These are phyloP conservation scores for Danio kyathit DNA, from an alignment of 2,797 vertebrate species.

Conservation along the genomic window DNA sequence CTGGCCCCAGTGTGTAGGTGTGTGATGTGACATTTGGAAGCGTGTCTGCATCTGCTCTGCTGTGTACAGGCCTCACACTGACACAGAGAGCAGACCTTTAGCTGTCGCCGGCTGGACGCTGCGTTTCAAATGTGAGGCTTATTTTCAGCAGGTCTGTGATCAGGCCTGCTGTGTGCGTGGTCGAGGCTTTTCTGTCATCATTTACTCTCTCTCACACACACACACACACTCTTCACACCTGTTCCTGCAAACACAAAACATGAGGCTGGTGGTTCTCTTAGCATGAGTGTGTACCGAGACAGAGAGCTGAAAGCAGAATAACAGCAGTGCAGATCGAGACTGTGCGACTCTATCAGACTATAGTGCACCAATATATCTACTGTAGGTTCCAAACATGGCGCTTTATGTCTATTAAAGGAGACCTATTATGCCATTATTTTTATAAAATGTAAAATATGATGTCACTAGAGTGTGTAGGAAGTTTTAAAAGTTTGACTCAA, in stretches of 20 bases:
- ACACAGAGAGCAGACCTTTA: background rate
- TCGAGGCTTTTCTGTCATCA: background rate
- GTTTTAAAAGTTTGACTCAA: no score
- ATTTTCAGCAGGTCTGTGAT: background rate
- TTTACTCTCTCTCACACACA: background rate
- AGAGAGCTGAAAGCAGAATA: background rate
- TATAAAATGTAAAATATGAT: no score
- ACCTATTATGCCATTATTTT: no score
- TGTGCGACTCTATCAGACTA: background rate
- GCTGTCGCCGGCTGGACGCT: background rate
- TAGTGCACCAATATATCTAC: no score
- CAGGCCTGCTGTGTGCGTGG: background rate
- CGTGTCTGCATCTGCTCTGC: constrained; percentile 59
- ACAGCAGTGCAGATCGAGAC: background rate
- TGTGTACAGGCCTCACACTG: constrained; percentile 56
- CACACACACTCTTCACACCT: constrained; percentile 2
- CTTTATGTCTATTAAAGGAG: no score
- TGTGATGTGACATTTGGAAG: constrained; percentile 67
- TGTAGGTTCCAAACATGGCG: no score
- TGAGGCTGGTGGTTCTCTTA: background rate
- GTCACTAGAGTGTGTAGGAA: no score
- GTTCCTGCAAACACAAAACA: background rate
- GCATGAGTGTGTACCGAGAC: background rate
- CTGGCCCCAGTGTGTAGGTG: constrained; percentile 47
- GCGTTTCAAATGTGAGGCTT: constrained; percentile 11